Evolutionary conservation across 2,888 invertebrate species (phyloP).

Genomic region (Drosophila borealis): DNA sequence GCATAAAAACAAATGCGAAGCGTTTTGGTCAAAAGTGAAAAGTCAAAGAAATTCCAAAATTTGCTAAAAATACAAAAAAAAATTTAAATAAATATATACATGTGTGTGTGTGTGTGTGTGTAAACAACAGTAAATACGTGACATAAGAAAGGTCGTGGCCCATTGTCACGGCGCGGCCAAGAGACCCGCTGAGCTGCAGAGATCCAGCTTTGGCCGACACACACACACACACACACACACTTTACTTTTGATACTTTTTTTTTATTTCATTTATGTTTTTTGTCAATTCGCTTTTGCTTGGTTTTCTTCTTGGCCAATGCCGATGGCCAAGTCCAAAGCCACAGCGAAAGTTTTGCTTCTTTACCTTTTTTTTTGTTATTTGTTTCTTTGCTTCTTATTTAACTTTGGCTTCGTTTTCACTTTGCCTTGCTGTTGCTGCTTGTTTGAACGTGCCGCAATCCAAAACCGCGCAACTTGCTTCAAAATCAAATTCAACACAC

Average conservation of each 20-base stretch:
- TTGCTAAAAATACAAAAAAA: slow-evolving; percentile 13
- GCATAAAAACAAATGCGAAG: slow-evolving; percentile 42
- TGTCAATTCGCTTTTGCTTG: slow-evolving; percentile 25
- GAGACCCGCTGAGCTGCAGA: slow-evolving; percentile 27
- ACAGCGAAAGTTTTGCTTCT: slow-evolving; percentile 70
- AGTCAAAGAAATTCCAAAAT: slow-evolving; percentile 58
- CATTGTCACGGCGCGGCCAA: slow-evolving; percentile 51
- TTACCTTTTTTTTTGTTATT: slow-evolving; percentile 16
- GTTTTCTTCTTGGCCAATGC: slow-evolving; percentile 31
- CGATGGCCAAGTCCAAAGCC: slow-evolving; percentile 79
- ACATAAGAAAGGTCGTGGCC: slow-evolving; percentile 65
- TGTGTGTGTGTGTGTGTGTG: background rate
- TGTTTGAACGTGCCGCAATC: slow-evolving; percentile 59
- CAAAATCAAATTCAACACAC: slow-evolving; percentile 14
- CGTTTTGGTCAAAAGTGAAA: slow-evolving; percentile 59
- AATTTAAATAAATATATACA: background rate
- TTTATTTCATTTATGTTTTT: slow-evolving; percentile 5
- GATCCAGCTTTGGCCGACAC: slow-evolving; percentile 20
- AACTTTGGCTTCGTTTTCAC: slow-evolving; percentile 73
- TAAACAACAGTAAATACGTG: slow-evolving; percentile 45
- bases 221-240: slow-evolving; percentile 3
- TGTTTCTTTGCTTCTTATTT: slow-evolving; percentile 63
- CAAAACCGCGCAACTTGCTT: slow-evolving; percentile 40
- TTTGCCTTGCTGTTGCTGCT: slow-evolving; percentile 48
- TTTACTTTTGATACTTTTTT: slow-evolving; percentile 13